Conservation (phyloP, 2,888 invertebrate species). For the Saturnia japonica region DNA sequence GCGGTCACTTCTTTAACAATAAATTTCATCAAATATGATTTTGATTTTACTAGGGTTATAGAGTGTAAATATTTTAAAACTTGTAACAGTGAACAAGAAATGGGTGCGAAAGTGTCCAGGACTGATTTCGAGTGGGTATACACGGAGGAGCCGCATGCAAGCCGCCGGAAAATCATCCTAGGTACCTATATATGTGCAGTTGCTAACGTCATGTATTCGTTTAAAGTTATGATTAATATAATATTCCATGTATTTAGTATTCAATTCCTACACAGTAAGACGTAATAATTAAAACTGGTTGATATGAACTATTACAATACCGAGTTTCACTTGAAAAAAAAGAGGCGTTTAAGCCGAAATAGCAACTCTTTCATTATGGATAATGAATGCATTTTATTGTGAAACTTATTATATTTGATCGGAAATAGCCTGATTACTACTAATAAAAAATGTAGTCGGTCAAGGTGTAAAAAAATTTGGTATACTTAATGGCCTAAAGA, state of each 20-base stretch:
- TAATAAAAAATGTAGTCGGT: no score
- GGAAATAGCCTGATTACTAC: no score
- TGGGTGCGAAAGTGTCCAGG: constrained; percentile 97
- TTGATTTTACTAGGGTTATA: not conserved
- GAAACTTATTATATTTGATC: no score
- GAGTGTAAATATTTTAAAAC: constrained; percentile 26
- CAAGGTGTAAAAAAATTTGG: no score
- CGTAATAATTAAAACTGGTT: not conserved
- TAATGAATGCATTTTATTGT: not conserved
- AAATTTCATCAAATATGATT: not conserved
- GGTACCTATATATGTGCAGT: constrained; percentile 88
- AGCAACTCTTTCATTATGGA: not conserved
- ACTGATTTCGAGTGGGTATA: constrained; percentile 98
- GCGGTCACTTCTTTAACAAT: not conserved
- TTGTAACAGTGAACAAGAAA: constrained; percentile 62
- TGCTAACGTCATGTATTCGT: constrained; percentile 22
- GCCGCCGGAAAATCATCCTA: constrained; percentile 95
- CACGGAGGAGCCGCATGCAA: constrained; percentile 98
- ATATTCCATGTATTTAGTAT: not conserved
- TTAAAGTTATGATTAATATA: constrained; percentile 1
- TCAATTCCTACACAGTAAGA: not conserved
- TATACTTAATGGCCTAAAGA: no score
- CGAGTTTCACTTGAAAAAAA: not conserved
- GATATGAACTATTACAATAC: not conserved
- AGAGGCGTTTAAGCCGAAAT: not conserved